These are phyloP conservation scores for Anableps anableps DNA, from an alignment of 2,797 vertebrate genomes.

Conservation along the genomic window DNA sequence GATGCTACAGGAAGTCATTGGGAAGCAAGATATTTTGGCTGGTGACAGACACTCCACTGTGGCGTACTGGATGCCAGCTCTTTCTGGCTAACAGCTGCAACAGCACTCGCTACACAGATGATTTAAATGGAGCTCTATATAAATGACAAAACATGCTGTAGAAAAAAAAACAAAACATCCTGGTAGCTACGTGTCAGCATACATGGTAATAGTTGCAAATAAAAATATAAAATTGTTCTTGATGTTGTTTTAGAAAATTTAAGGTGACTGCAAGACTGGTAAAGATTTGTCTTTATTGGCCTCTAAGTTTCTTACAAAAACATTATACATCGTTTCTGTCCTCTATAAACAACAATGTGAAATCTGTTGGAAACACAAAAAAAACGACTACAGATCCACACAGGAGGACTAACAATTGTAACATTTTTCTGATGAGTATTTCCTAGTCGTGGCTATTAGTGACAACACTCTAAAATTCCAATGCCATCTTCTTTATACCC, in stretches of 20 bases:
- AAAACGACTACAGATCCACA: not conserved
- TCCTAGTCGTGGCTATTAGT: not conserved
- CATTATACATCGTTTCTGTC: constrained; percentile 48
- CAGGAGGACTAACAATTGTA: not conserved
- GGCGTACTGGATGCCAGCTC: constrained; percentile 42
- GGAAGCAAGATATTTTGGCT: constrained; percentile 44
- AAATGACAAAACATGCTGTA: not conserved
- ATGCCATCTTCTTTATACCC: not conserved
- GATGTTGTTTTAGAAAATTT: not conserved
- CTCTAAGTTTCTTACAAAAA: constrained; percentile 12
- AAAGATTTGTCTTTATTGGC: constrained; percentile 45
- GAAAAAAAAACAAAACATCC: not conserved
- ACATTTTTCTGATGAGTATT: not conserved
- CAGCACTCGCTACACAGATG: constrained; percentile 20
- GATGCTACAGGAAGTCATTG: constrained; percentile 60
- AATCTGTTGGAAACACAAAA: not conserved
- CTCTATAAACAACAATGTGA: constrained; percentile 46
- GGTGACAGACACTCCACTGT: constrained; percentile 26
- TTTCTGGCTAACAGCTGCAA: constrained; percentile 44
- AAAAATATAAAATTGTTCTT: not conserved
- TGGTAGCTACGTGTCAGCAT: not conserved
- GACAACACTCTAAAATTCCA: not conserved
- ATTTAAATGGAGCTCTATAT: constrained; percentile 32
- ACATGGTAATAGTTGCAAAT: not conserved
- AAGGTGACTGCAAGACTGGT: constrained; percentile 47